phyloP scores from a whole-genome alignment of 1,140 invertebrate genomes.

The Drosophila ironensis region DNA sequence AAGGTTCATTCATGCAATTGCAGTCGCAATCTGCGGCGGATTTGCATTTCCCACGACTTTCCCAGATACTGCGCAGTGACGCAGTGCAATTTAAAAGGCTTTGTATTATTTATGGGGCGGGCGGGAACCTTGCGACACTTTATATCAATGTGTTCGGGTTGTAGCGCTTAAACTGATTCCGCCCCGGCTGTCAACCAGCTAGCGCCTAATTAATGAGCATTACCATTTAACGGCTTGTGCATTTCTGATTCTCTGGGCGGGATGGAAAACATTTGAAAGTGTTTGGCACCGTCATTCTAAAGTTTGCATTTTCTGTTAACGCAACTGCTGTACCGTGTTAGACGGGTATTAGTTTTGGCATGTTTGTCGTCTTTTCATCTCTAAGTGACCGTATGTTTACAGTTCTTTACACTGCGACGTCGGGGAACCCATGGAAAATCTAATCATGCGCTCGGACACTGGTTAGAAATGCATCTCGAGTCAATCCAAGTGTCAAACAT shows the following conservation, averaged over 20 bases:
- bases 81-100: constrained; percentile 10
- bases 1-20: neutral
- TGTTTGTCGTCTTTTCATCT: no score
- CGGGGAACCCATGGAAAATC: neutral
- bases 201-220: constrained; percentile 3
- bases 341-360: no score
- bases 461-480: neutral
- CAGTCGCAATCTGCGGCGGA: neutral
- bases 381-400: neutral
- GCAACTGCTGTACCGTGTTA: no score
- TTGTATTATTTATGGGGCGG: constrained; percentile 13
- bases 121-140: neutral
- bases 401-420: constrained; percentile 2
- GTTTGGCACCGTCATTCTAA: no score
- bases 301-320: no score
- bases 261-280: neutral
- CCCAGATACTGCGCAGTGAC: constrained; percentile 2
- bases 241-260: neutral
- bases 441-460: constrained; percentile 5
- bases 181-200: neutral
- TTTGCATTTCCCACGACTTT: neutral
- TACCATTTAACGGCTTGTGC: neutral
- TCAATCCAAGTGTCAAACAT: no score
- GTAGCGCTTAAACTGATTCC: neutral
- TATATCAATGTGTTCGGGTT: constrained; percentile 5